Evolutionary conservation across 2,888 invertebrate species (phyloP).

Genomic region (Parnassius mnemosyne): DNA sequence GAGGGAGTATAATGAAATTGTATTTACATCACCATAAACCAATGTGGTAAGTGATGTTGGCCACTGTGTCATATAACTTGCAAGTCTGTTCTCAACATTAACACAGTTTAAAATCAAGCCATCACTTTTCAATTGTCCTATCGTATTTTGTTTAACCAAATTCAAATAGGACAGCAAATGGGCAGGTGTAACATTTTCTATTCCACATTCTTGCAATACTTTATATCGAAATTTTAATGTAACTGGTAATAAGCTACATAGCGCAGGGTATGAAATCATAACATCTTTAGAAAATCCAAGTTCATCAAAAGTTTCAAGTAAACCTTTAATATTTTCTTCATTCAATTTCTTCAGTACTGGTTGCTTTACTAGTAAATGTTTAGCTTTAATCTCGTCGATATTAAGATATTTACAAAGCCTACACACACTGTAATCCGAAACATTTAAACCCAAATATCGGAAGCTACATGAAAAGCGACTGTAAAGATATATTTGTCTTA

Average conservation of each 20-base stretch:
- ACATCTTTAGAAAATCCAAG: conserved; percentile 52
- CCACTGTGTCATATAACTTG: conserved; percentile 70
- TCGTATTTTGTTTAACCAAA: conserved; percentile 55
- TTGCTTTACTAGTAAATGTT: conserved; percentile 56
- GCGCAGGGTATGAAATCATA: conserved; percentile 51
- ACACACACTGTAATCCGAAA: conserved; percentile 30
- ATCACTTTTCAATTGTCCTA: conserved; percentile 52
- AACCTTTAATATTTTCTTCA: conserved; percentile 41
- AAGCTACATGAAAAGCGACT: conserved; percentile 23
- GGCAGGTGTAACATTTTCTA: conserved; percentile 44
- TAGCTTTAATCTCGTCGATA: conserved; percentile 52
- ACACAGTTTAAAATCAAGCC: conserved; percentile 44
- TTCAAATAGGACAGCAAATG: conserved; percentile 53
- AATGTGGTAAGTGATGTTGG: conserved; percentile 70
- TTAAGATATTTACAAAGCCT: conserved; percentile 53
- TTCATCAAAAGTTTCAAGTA: conserved; percentile 49
- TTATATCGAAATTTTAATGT: conserved; percentile 60
- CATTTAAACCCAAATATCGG: conserved; percentile 15
- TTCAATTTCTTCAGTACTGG: conserved; percentile 56
- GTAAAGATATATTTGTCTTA: neutral
- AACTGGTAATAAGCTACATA: conserved; percentile 61
- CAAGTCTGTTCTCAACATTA: conserved; percentile 68
- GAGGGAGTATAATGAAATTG: conserved; percentile 50
- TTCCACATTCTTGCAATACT: conserved; percentile 69
- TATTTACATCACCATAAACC: conserved; percentile 55